phyloP scores from a whole-genome alignment of 2,113 vertebrate species.

The Crotalus horridus region DNA sequence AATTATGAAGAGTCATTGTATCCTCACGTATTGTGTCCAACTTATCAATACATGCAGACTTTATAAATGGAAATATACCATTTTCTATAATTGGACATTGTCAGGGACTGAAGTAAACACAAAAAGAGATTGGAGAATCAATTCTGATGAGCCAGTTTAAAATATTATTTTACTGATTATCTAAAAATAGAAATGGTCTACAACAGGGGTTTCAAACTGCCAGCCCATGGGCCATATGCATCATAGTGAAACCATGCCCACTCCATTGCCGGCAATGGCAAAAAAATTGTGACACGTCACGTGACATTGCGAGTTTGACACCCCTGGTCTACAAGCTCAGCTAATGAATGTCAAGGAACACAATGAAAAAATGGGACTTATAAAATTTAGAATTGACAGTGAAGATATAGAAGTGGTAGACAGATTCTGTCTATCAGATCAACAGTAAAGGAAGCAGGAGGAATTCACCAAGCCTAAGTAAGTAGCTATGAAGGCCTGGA shows the following conservation, averaged over 20 bases:
- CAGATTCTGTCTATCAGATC: neutral
- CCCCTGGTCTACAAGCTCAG: neutral
- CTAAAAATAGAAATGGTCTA: neutral
- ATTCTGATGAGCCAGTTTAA: neutral
- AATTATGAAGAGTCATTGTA: neutral
- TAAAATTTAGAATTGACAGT: neutral
- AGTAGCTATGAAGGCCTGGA: neutral
- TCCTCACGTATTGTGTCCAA: neutral
- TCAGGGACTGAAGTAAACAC: neutral
- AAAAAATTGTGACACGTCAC: too few relatives aligned
- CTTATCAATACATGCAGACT: neutral
- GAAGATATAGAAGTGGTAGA: neutral
- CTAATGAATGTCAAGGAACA: neutral
- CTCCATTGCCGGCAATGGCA: too few relatives aligned
- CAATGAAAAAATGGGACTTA: neutral
- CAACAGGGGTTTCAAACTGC: too few relatives aligned
- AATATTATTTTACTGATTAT: neutral
- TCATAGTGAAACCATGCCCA: too few relatives aligned
- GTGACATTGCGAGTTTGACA: too few relatives aligned
- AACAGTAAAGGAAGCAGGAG: neutral
- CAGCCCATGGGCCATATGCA: too few relatives aligned
- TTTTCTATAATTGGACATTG: neutral
- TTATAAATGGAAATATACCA: neutral
- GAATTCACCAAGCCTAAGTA: neutral
- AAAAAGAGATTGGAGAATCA: neutral